phyloP scores from a whole-genome alignment of 2,113 vertebrate genomes.

The Salvelinus sp. region DNA sequence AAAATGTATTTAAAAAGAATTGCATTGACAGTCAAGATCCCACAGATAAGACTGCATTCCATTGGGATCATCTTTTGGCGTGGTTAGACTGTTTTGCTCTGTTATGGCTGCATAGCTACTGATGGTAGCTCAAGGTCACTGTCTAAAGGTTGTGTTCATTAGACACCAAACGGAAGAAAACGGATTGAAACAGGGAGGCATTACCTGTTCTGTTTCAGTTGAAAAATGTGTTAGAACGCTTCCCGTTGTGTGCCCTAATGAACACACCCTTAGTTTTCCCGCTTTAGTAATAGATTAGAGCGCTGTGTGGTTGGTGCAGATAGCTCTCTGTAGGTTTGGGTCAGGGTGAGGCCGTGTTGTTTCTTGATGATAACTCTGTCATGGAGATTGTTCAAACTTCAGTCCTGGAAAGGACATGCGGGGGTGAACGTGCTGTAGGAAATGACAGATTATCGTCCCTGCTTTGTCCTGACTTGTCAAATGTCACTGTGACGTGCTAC shows the following conservation, averaged over 20 bases:
- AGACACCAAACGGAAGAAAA: too few relatives aligned
- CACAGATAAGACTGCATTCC: background rate
- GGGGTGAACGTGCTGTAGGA: slow-evolving; percentile 1
- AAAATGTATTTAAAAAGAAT: too few relatives aligned
- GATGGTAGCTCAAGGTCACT: slow-evolving; percentile 41
- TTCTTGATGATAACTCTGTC: slow-evolving; percentile 6
- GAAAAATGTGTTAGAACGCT: too few relatives aligned
- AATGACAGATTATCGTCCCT: slow-evolving; percentile 34
- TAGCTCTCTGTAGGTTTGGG: slow-evolving; percentile 1
- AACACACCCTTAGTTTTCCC: slow-evolving; percentile 9
- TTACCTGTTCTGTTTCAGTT: too few relatives aligned
- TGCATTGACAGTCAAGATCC: too few relatives aligned
- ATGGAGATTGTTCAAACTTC: slow-evolving; percentile 5
- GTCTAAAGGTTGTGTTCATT: too few relatives aligned
- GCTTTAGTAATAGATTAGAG: slow-evolving; percentile 29
- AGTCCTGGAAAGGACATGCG: background rate
- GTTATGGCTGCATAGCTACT: slow-evolving; percentile 36
- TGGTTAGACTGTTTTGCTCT: background rate
- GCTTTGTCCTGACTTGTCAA: background rate
- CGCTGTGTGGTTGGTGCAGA: slow-evolving; percentile 6
- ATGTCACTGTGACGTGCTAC: background rate
- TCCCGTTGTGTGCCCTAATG: slow-evolving; percentile 4
- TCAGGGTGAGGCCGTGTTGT: slow-evolving; percentile 29
- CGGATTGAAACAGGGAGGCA: too few relatives aligned
- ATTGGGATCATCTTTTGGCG: background rate